These are phyloP conservation scores for Tinamus guttatus DNA, from an alignment of 2,113 vertebrate genomes.

Conservation along the genomic window DNA sequence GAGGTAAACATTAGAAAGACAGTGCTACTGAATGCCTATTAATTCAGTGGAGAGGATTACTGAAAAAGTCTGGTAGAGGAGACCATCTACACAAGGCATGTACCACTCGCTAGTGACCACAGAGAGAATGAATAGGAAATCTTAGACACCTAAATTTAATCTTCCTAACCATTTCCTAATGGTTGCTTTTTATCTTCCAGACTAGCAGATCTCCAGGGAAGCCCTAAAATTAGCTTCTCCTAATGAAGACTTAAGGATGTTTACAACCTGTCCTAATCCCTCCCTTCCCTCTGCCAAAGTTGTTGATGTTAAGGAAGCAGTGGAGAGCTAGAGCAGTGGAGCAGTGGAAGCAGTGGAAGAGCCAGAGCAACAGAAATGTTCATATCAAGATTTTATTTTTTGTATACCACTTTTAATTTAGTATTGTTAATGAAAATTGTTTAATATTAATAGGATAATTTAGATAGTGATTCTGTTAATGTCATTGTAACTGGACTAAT, in stretches of 20 bases:
- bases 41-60: background rate
- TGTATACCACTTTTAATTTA: background rate
- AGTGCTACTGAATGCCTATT: background rate
- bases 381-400: background rate
- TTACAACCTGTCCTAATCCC: too few relatives aligned
- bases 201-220: too few relatives aligned
- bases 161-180: background rate
- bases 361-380: background rate
- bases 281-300: background rate
- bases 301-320: background rate
- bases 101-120: background rate
- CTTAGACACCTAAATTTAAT: background rate
- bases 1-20: background rate
- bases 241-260: background rate
- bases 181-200: too few relatives aligned
- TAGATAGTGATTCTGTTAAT: background rate
- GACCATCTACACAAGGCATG: background rate
- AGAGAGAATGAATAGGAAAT: rapidly evolving
- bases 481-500: background rate
- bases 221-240: background rate
- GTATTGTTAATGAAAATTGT: background rate
- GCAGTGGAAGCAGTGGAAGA: rapidly evolving
- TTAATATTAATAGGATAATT: background rate
- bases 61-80: background rate
- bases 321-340: rapidly evolving